These are phyloP conservation scores for Tenthredo livida DNA, from an alignment of 2,888 invertebrate species.

Conservation along the genomic window DNA sequence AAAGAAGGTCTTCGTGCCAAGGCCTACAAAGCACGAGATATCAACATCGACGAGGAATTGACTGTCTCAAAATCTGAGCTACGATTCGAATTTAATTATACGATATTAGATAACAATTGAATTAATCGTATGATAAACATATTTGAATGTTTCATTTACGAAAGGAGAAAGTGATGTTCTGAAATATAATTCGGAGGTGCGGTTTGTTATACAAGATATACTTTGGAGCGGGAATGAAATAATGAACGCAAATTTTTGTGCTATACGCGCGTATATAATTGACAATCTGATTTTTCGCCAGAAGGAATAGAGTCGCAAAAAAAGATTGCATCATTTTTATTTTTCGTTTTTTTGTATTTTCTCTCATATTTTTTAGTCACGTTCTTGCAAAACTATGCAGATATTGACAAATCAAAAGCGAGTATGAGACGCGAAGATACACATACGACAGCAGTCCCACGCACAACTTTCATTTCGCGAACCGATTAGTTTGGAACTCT, in stretches of 20 bases:
- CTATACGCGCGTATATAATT: not conserved
- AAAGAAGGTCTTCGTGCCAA: not conserved
- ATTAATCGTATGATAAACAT: not conserved
- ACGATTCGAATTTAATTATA: not conserved
- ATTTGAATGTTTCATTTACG: not conserved
- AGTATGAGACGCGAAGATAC: not conserved
- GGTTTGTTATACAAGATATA: not conserved
- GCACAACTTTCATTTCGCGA: slow-evolving; percentile 41
- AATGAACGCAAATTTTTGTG: not conserved
- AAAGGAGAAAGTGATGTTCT: slow-evolving; percentile 14
- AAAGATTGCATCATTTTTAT: not conserved
- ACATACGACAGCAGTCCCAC: not conserved
- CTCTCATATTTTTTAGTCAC: not conserved
- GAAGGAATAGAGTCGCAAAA: not conserved
- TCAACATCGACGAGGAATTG: not conserved
- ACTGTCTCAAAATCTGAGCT: not conserved
- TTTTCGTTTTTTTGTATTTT: not conserved
- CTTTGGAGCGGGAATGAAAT: not conserved
- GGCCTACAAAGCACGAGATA: not conserved
- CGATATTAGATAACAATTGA: not conserved
- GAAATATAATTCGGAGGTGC: not conserved
- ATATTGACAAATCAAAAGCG: not conserved
- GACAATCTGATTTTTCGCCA: not conserved
- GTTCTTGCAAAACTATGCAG: not conserved
- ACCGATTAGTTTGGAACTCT: slow-evolving; percentile 23